phyloP scores from a whole-genome alignment of 2,888 invertebrate genomes.

The Pandemis heparana region DNA sequence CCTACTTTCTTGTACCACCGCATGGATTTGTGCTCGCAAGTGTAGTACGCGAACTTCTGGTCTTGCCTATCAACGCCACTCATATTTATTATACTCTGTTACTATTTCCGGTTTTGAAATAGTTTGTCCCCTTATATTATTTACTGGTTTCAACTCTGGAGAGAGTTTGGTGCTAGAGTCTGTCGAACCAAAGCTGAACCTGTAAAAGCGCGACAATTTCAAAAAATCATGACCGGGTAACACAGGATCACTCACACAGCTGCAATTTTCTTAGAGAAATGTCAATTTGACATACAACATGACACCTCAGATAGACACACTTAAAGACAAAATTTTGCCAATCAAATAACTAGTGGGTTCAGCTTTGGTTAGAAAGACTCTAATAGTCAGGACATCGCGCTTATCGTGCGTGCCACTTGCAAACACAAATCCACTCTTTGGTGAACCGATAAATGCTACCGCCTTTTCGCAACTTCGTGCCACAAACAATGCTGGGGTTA shows the following conservation, averaged over 20 bases:
- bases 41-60: constrained; percentile 1
- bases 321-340: too few species aligned
- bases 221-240: too few species aligned
- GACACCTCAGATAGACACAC: too few species aligned
- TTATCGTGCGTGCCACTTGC: not conserved
- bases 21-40: constrained; percentile 19
- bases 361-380: too few species aligned
- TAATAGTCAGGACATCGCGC: not conserved
- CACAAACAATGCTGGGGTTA: not conserved
- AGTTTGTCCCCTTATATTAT: not conserved
- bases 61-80: constrained; percentile 1
- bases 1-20: constrained; percentile 42
- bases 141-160: not conserved
- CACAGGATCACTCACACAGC: too few species aligned
- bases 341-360: too few species aligned
- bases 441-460: not conserved
- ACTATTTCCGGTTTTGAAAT: not conserved
- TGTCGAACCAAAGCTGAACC: too few species aligned
- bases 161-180: not conserved
- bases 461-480: not conserved
- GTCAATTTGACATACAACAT: too few species aligned
- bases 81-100: constrained; percentile 4
- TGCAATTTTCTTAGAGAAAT: too few species aligned
- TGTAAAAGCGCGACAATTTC: too few species aligned
- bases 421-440: not conserved